phyloP scores from a whole-genome alignment of 1,140 invertebrate genomes.

The Platyura marginata region DNA sequence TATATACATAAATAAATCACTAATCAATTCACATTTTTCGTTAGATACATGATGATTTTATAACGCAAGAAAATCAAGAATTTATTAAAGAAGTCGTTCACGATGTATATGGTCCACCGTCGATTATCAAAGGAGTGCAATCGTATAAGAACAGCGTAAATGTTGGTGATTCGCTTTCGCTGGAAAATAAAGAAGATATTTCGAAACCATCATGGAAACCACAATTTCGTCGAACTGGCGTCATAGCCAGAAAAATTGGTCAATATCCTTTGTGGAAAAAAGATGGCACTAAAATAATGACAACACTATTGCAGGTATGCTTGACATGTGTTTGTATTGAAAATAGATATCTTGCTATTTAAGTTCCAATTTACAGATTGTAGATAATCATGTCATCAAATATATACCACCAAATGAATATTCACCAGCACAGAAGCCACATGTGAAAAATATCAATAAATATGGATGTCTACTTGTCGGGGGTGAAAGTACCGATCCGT shows the following conservation, averaged over 20 bases:
- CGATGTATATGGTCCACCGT: slow-evolving; percentile 35
- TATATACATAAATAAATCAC: slow-evolving; percentile 2
- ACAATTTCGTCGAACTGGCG: slow-evolving; percentile 48
- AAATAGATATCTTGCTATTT: no score
- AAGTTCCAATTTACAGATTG: slow-evolving; percentile 44
- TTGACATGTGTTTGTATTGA: no score
- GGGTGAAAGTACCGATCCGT: slow-evolving; percentile 74
- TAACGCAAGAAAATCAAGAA: slow-evolving; percentile 61
- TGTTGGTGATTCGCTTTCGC: slow-evolving; percentile 33
- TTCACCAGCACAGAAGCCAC: slow-evolving; percentile 30
- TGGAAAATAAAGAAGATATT: slow-evolving; percentile 31
- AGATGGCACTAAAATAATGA: slow-evolving; percentile 54
- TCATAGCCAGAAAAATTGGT: slow-evolving; percentile 88
- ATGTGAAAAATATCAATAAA: slow-evolving; percentile 22
- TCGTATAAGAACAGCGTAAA: slow-evolving; percentile 22
- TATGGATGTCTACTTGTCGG: slow-evolving; percentile 69
- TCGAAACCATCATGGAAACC: slow-evolving; percentile 39
- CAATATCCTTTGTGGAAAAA: slow-evolving; percentile 83
- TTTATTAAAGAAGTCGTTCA: slow-evolving; percentile 65
- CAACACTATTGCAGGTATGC: slow-evolving; percentile 74
- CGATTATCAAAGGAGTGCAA: slow-evolving; percentile 22
- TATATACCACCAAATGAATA: slow-evolving; percentile 75
- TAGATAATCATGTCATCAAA: slow-evolving; percentile 91
- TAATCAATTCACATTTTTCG: slow-evolving; percentile 10
- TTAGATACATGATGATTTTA: slow-evolving; percentile 42